These are phyloP conservation scores for Hycleus phaleratus DNA, from an alignment of 1,140 invertebrate species.

Conservation along the genomic window DNA sequence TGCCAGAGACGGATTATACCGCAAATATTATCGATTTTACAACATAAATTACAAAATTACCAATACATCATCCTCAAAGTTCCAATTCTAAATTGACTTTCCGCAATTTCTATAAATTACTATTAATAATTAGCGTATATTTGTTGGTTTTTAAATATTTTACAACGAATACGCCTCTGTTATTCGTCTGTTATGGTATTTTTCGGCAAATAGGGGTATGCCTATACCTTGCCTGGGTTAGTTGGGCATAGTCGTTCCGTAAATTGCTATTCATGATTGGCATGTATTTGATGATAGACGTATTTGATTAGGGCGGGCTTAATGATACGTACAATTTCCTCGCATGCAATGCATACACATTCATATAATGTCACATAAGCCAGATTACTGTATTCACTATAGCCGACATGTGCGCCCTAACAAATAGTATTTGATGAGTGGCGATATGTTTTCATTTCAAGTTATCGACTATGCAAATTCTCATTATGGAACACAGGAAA, in stretches of 20 bases:
- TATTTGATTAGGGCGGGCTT: constrained; percentile 38
- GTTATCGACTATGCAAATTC: constrained; percentile 32
- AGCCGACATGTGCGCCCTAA: constrained; percentile 29
- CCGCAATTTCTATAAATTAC: too few relatives aligned
- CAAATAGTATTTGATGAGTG: constrained; percentile 36
- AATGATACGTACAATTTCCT: constrained; percentile 39
- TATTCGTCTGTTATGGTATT: constrained; percentile 18
- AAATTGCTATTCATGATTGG: constrained; percentile 37
- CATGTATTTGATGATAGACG: constrained; percentile 38
- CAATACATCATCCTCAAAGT: too few relatives aligned
- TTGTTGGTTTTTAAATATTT: too few relatives aligned
- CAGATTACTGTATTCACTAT: constrained; percentile 35
- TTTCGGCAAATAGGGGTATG: constrained; percentile 7
- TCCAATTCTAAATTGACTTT: too few relatives aligned
- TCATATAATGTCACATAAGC: constrained; percentile 33
- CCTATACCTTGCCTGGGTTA: background rate
- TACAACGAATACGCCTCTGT: too few relatives aligned
- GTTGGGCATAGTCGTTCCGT: constrained; percentile 2
- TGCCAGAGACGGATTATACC: background rate
- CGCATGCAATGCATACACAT: constrained; percentile 32
- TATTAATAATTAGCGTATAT: too few relatives aligned
- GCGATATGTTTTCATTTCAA: constrained; percentile 35
- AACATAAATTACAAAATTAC: background rate
- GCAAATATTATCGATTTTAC: background rate
- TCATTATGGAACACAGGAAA: background rate